Evolutionary conservation across 1,140 invertebrate genomes (phyloP).

Genomic region (Kradibia gibbosae): DNA sequence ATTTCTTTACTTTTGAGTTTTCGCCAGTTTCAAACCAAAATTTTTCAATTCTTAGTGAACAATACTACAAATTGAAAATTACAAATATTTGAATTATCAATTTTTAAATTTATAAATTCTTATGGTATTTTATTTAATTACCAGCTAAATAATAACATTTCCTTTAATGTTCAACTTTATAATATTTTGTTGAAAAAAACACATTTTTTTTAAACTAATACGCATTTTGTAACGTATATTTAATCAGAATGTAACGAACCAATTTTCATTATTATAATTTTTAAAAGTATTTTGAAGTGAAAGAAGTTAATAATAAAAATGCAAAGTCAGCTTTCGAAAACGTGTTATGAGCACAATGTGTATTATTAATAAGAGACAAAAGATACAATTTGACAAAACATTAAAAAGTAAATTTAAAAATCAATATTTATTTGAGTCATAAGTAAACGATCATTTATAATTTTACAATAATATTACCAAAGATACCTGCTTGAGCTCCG

Average conservation of each 20-base stretch:
- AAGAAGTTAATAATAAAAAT: neutral
- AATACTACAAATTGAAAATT: too few relatives aligned
- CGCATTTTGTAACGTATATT: neutral
- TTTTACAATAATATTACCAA: conserved; percentile 50
- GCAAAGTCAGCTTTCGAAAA: conserved; percentile 39
- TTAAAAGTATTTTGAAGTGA: too few relatives aligned
- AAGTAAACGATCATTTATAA: conserved; percentile 6
- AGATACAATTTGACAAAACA: neutral
- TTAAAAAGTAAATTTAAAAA: neutral
- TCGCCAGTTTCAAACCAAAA: too few relatives aligned
- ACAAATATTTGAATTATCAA: too few relatives aligned
- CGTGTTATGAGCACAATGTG: neutral
- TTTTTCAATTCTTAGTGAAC: too few relatives aligned
- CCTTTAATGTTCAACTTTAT: neutral
- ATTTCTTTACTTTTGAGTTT: too few relatives aligned
- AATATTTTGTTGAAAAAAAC: neutral
- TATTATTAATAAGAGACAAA: conserved; percentile 15
- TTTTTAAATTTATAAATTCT: too few relatives aligned
- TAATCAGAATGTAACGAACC: neutral
- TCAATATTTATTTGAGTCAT: conserved; percentile 16
- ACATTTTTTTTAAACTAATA: neutral
- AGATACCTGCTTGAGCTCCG: conserved; percentile 53
- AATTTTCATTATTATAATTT: too few relatives aligned
- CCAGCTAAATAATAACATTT: neutral
- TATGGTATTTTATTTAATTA: conserved; percentile 27